Percentiles rank a stretch among this genome's conserved stretches.
Conservation (phyloP, 2,113 vertebrate genomes). For the Lepus timidus region DNA sequence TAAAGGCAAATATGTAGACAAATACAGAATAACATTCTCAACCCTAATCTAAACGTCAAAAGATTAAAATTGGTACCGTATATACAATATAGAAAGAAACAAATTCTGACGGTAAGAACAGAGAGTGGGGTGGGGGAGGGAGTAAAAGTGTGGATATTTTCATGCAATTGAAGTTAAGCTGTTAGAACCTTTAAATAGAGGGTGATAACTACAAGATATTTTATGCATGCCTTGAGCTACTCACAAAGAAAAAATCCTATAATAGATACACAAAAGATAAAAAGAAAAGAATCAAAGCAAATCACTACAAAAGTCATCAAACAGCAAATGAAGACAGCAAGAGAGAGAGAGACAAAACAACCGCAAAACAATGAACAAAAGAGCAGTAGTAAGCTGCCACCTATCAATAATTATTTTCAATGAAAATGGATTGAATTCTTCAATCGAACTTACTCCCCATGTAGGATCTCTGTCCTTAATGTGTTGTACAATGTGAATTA, state of each 20-base stretch:
- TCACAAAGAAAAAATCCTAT: neutral
- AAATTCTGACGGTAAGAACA: neutral
- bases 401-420: neutral
- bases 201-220: neutral
- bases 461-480: neutral
- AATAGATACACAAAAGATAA: neutral
- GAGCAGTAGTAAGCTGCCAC: neutral
- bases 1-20: neutral
- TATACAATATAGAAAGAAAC: neutral
- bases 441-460: neutral
- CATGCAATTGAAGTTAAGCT: neutral
- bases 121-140: neutral
- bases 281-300: neutral
- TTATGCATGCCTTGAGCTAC: neutral
- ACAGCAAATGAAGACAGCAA: neutral
- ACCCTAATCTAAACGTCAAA: neutral
- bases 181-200: neutral
- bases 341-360: neutral
- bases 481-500: no score
- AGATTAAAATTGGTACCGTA: neutral
- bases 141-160: neutral
- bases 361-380: neutral
- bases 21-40: neutral
- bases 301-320: neutral
- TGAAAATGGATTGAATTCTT: neutral